Conservation (phyloP, 2,113 vertebrate genomes). For the Nicator chloris region DNA sequence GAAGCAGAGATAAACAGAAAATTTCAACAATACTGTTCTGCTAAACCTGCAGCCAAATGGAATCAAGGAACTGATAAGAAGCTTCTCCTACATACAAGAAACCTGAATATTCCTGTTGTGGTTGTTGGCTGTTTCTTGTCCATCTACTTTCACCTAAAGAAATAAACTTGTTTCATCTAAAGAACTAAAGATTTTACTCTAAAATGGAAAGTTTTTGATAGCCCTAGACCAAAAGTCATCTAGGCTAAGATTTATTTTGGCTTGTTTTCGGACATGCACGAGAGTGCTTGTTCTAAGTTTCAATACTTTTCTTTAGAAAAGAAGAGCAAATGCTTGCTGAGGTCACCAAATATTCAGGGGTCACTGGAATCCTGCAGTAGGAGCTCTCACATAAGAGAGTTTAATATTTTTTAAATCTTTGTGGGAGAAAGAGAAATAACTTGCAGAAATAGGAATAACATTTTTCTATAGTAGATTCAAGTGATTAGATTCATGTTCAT, state of each 20-base stretch:
- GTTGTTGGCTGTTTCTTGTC: not conserved
- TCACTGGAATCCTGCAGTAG: not conserved
- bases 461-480: not conserved
- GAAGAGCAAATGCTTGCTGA: not conserved
- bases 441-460: not conserved
- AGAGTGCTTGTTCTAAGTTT: not conserved
- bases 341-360: not conserved
- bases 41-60: not conserved
- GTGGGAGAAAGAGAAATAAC: not conserved
- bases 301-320: not conserved
- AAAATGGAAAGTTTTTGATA: not conserved
- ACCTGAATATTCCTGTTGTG: not conserved
- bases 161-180: not conserved
- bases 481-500: not conserved
- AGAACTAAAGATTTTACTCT: not conserved
- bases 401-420: not conserved
- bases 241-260: not conserved
- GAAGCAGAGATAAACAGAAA: not conserved
- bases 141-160: not conserved
- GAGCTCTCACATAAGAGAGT: not conserved
- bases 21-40: not conserved
- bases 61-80: not conserved
- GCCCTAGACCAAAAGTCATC: not conserved
- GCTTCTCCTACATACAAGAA: not conserved
- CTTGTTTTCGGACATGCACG: not conserved